Conservation (phyloP, 2,113 vertebrate genomes). For the Thalassarche chlororhynchos region DNA sequence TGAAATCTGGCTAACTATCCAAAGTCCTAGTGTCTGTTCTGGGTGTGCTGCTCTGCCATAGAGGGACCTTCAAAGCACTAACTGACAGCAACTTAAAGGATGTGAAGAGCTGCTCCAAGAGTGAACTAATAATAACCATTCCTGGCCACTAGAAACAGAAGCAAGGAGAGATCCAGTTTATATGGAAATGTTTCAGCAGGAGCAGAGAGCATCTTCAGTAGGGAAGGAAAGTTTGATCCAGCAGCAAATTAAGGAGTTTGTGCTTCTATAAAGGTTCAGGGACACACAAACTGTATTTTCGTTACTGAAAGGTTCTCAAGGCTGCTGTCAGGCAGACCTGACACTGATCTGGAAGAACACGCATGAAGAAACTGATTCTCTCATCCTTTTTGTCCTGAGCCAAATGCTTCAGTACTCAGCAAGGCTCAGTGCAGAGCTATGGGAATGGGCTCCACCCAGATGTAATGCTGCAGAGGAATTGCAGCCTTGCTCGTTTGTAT, state of each 20-base stretch:
- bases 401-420: neutral
- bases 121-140: neutral
- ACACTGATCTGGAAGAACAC: neutral
- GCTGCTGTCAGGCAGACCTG: neutral
- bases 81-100: neutral
- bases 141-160: neutral
- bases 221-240: neutral
- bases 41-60: neutral
- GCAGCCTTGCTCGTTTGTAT: neutral
- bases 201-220: neutral
- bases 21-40: neutral
- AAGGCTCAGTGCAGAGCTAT: neutral
- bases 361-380: neutral
- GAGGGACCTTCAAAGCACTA: neutral
- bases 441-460: slow-evolving; percentile 37
- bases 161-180: neutral
- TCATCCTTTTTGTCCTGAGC: neutral
- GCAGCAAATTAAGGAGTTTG: neutral
- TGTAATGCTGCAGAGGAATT: slow-evolving; percentile 4
- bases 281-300: neutral
- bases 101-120: neutral
- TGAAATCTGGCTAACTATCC: neutral
- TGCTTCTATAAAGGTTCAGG: neutral
- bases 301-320: neutral
- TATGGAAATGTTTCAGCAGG: neutral